Base-by-base conservation (phyloP, 2,113 vertebrate genomes). In the Phyllostomus hastatus region DNA sequence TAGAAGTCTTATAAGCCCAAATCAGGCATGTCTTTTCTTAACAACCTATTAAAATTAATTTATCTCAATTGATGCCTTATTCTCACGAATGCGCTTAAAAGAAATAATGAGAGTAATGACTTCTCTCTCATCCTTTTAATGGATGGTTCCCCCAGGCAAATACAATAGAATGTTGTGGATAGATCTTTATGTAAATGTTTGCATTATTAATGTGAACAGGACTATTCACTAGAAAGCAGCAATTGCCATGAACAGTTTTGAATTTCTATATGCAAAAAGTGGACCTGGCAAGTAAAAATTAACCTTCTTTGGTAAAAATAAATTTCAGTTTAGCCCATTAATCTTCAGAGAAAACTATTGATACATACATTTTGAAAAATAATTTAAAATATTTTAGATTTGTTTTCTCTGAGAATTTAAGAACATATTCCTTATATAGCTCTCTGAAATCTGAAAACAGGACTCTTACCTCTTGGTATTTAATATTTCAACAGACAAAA, bases 321-420 rank as follows among this genome's bases (percentile, higher is more conserved):
- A 54, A 61, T 81, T 50, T 83, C 35, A 94, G 38, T 73, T 85
- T 41, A 57, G 4, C 43, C 85, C 24, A 88, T 76, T 70, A 41
- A 69, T 92, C 19, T 95, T 94, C 80, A 87, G 26, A 86, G 48
- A 12, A 90, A 57, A 82, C 28, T 69, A 75, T 95, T 75, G 79
- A 61, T 67, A 38, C 54, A 70, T 73, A 76, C 24, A 57, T 87
- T 90, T 92, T 46, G 38, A 81, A 94, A 80, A 80, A 67, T 43
- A 7, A 72, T 80, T 86, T 95, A n/a, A 78, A 95, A 72, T 94
- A 70, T 85, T 84, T 97, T 91, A 88, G n/a, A 87, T 69, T 78
- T 83, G 2, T 92, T 94, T 90, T 91, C 82, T 88, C 48, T 91
- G 48, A 95, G n/a, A 81, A 88, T 91, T 93, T 91, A 97, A 93